These are phyloP conservation scores for Thereva nobilitata DNA, from an alignment of 2,888 invertebrate genomes.

Conservation along the genomic window DNA sequence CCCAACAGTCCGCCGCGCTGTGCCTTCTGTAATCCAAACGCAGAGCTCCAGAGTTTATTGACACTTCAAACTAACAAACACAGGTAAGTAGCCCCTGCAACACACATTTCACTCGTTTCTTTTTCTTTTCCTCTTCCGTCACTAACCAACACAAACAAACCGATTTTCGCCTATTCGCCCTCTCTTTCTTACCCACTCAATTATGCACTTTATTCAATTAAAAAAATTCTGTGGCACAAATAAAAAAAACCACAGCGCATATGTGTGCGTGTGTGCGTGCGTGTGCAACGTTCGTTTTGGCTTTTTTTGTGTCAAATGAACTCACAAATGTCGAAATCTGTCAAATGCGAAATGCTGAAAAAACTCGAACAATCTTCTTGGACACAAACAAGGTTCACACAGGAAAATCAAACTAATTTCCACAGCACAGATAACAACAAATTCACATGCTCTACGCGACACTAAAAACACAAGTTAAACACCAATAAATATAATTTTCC, in stretches of 20 bases:
- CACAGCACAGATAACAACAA: too few species aligned
- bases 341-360: neutral
- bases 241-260: too few species aligned
- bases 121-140: neutral
- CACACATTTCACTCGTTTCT: constrained; percentile 10
- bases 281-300: constrained; percentile 25
- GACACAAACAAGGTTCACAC: too few species aligned
- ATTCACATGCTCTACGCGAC: too few species aligned
- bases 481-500: too few species aligned
- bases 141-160: neutral
- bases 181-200: constrained; percentile 5
- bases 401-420: too few species aligned
- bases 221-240: too few species aligned
- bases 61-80: constrained; percentile 31
- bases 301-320: constrained; percentile 28
- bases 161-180: neutral
- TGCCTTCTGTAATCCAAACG: constrained; percentile 7
- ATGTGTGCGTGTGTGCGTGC: neutral
- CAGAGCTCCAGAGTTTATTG: constrained; percentile 32
- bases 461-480: too few species aligned
- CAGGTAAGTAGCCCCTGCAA: constrained; percentile 9
- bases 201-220: neutral
- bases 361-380: too few species aligned
- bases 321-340: constrained; percentile 28
- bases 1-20: neutral